Conservation (phyloP, 2,113 vertebrate genomes). For the rat (Rattus norvegicus) region DNA sequence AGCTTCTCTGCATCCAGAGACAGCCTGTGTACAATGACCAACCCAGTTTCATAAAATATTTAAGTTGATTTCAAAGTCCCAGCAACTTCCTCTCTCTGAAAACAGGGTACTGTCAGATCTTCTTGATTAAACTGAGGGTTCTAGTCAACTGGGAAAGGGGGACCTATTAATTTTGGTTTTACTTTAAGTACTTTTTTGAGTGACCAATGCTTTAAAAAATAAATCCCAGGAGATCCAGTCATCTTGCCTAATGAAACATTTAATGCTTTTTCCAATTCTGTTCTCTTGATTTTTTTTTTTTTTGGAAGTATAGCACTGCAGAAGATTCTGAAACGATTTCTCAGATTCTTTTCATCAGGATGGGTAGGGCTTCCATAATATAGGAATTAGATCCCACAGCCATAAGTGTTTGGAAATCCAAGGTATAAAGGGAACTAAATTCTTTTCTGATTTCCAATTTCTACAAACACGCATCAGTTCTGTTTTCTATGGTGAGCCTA, state of each 20-base stretch:
- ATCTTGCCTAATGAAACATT: neutral
- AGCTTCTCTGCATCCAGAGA: too few relatives aligned
- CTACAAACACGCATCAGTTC: conserved; percentile 2
- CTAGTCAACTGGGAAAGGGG: neutral
- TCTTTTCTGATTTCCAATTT: conserved; percentile 56
- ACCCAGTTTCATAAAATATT: neutral
- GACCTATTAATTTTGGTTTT: neutral
- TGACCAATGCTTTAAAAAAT: conserved; percentile 10
- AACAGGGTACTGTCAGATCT: neutral
- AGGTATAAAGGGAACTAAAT: conserved; percentile 6
- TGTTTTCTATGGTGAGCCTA: conserved; percentile 20
- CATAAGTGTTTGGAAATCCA: neutral
- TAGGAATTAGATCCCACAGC: neutral
- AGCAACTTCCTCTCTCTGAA: neutral
- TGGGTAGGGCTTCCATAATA: neutral
- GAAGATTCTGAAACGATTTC: neutral
- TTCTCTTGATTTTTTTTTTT: neutral
- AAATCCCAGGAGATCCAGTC: neutral
- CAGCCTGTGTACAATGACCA: too few relatives aligned
- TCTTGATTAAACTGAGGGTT: neutral
- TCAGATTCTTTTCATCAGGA: conserved; percentile 36
- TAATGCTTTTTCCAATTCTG: neutral
- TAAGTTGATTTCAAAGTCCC: neutral
- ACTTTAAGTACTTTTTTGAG: conserved; percentile 30
- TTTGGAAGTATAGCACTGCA: conserved; percentile 21